These are phyloP conservation scores for Portunus trituberculatus DNA, from an alignment of 1,140 invertebrate genomes.

Conservation along the genomic window DNA sequence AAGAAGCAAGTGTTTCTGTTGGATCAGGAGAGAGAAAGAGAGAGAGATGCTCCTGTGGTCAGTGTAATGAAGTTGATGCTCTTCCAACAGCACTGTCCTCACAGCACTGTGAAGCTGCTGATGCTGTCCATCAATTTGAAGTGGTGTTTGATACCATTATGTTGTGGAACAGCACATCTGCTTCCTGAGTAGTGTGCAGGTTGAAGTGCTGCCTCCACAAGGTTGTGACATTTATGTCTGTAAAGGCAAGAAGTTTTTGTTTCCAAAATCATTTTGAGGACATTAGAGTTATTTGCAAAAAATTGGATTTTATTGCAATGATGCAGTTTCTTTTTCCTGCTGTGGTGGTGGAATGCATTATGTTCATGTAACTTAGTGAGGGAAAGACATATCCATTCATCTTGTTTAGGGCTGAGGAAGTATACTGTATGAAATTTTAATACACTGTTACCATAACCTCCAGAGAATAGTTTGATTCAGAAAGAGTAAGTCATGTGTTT, in stretches of 20 bases:
- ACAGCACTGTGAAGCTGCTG: neutral
- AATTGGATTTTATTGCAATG: constrained; percentile 15
- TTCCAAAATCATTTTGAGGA: constrained; percentile 47
- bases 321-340: constrained; percentile 7
- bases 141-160: neutral
- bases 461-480: neutral
- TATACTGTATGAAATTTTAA: constrained; percentile 4
- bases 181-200: constrained; percentile 33
- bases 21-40: neutral
- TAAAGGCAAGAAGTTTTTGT: neutral
- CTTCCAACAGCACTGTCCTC: constrained; percentile 9
- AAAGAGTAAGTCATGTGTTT: neutral
- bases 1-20: neutral
- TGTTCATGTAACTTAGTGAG: constrained; percentile 16
- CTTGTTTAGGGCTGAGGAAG: neutral
- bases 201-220: constrained; percentile 36
- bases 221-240: constrained; percentile 16
- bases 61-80: constrained; percentile 14
- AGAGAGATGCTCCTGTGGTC: neutral
- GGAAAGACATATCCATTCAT: constrained; percentile 22
- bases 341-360: constrained; percentile 26
- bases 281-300: neutral
- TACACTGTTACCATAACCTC: constrained; percentile 10
- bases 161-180: neutral
- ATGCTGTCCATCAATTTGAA: constrained; percentile 2